Evolutionary conservation across 2,113 vertebrate species (phyloP), one percentile per base, ranked within the genome.

Genomic region (Lepus timidus): DNA sequence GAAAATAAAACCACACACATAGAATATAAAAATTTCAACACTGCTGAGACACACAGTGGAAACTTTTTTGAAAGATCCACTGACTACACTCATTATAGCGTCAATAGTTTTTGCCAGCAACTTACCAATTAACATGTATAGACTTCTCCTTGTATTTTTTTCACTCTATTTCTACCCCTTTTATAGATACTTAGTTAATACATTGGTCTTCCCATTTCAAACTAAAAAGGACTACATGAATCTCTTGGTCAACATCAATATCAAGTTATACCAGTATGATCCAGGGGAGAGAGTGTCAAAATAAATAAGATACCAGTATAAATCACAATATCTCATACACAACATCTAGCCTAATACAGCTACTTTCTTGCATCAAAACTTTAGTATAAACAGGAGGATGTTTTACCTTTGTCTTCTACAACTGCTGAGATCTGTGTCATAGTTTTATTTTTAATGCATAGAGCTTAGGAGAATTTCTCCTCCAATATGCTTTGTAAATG

Each of bases 11-110:
- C 87, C 22, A 65, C 14, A 49, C 29, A 65, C 13, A 68, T 61
- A n/a, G 90, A 88, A 88, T 64, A 55, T 64, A 88, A 88, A 91
- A 84, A 23, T 71, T 51, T 44, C 22, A 92, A 19, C 55, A 55
- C 55, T 88, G 7, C 29, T 44, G 12, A 84, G 71, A 64, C 64
- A 92, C 64, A 55, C 1, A 36, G 71, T 84, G 73, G 84, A 92
- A 93, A 73, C 29, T 61, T 79, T 88, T 65, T 85, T 9, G 65
- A 85, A 71, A 51, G 3, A 85, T n/a, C 52, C 22, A 76, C 62
- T 25, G 9, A 12, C 62, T 76, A n/a, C 64, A 33, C 44, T 75
- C 36, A 23, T 94, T 92, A 20, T 49, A 36, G 52, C 25, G 13
- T 78, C 52, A 61, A 27, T n/a, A 49, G 12, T 14, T 87, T 71